Evolutionary conservation across 2,797 vertebrate species (phyloP), one percentile per base, ranked within the genome.

Genomic region (Sphaeramia orbicularis): DNA sequence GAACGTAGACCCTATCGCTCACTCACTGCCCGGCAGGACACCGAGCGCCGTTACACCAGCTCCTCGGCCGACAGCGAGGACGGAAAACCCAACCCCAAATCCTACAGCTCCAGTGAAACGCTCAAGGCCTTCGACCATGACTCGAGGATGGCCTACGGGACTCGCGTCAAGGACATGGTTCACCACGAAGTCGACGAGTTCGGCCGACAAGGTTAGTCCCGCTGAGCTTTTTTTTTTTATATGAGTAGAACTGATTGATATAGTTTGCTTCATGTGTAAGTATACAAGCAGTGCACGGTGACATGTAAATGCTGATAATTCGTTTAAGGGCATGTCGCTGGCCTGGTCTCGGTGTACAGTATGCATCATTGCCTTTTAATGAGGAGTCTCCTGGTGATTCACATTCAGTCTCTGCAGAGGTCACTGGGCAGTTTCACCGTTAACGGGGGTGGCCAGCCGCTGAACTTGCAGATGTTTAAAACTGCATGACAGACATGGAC

Each of bases 61-160:
- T 98, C 97, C 24, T 98, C 97, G 0, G 97, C 96, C 0, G 97
- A 99, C 88, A 97, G 96, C 0, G 98, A 99, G 87, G 97, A 98
- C 14, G 94, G 94, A 83, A 98, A 96, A 81, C 89, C 91, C 51
- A 97, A 97, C 59, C 86, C 96, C 76, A 99, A 98, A 65, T 99
- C 98, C 74, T 99, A 99, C 93, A 99, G 98, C 93, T 99, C 98
- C 91, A 99, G 97, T 0, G 98, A 99, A 92, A 99, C 98, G 4
- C 95, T 99, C 51, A 99, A 99, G 88, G 98, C 98, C 84, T 99
- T 97, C 2, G 97, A 99, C 88, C 98, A 99, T 66, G 98, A 99
- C 56, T 93, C 95, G 5, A 94, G 97, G 74, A 87, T 98, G 83
- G 94, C 94, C 37, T 99, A 98, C 0, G 91, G 94, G 15, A 93